Conservation (phyloP, 2,888 invertebrate genomes). For the Netelia virgata region DNA sequence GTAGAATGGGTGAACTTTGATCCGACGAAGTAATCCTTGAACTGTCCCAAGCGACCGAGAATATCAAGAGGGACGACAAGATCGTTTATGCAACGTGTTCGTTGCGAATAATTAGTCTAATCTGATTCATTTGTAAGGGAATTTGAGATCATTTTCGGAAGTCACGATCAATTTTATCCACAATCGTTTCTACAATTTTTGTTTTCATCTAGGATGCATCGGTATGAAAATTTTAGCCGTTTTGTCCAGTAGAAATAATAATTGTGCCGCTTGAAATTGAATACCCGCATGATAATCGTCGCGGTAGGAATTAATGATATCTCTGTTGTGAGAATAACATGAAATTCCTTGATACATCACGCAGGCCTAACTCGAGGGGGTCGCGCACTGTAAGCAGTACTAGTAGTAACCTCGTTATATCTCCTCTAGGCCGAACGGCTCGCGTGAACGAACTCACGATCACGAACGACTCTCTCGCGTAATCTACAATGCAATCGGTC, state of each 20-base stretch:
- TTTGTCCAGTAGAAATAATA: neutral
- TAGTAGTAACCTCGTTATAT: neutral
- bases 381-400: neutral
- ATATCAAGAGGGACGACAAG: too few relatives aligned
- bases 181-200: neutral
- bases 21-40: neutral
- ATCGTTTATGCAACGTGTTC: too few relatives aligned
- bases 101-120: too few relatives aligned
- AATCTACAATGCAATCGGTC: neutral
- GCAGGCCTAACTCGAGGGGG: neutral
- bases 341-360: neutral
- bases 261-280: neutral
- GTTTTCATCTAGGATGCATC: neutral
- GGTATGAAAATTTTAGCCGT: neutral
- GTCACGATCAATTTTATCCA: neutral
- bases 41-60: neutral
- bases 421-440: neutral
- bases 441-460: conserved; percentile 17
- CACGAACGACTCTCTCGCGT: conserved; percentile 7
- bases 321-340: neutral
- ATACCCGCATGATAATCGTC: neutral
- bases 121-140: neutral
- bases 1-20: neutral
- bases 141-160: too few relatives aligned
- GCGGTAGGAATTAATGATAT: neutral